A percentile compares a stretch with the other conserved stretches of the same genome.
Conservation (phyloP, 1,140 invertebrate genomes). For the Drosophila mayri region DNA sequence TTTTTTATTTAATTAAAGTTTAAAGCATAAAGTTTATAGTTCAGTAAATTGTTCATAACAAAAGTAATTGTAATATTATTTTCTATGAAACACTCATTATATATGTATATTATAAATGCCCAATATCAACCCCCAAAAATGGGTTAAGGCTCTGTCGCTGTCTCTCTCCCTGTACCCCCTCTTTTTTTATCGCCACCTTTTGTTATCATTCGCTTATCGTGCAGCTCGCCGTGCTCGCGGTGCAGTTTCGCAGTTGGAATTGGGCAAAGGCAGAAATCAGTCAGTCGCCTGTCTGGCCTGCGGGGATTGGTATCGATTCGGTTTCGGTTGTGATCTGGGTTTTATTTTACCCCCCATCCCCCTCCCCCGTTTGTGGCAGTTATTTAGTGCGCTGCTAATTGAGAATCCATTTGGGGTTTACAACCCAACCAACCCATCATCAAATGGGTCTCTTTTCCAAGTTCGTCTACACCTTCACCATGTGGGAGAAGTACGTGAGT, state of each 20-base stretch:
- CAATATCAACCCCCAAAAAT: background rate
- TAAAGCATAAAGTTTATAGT: too few species aligned
- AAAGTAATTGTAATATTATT: background rate
- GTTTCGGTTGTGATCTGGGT: constrained; percentile 9
- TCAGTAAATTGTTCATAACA: too few species aligned
- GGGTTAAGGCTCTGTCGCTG: constrained; percentile 1
- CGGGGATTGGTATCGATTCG: constrained; percentile 17
- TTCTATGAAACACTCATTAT: too few species aligned
- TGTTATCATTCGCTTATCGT: constrained; percentile 38
- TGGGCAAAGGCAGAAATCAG: constrained; percentile 12
- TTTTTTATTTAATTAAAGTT: too few species aligned
- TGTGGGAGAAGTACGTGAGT: constrained; percentile 71
- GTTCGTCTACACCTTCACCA: constrained; percentile 70
- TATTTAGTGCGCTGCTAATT: constrained; percentile 62
- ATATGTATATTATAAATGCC: background rate
- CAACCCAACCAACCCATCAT: constrained; percentile 30
- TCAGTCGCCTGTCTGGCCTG: constrained; percentile 43
- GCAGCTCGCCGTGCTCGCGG: constrained; percentile 18
- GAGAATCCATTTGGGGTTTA: constrained; percentile 60
- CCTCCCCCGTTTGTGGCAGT: background rate
- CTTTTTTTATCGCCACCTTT: constrained; percentile 11
- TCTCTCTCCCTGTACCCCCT: background rate
- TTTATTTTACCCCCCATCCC: background rate
- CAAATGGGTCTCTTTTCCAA: constrained; percentile 75
- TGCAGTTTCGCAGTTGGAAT: constrained; percentile 16